Conservation (phyloP, 2,113 vertebrate genomes). For the Sciurus niger region DNA sequence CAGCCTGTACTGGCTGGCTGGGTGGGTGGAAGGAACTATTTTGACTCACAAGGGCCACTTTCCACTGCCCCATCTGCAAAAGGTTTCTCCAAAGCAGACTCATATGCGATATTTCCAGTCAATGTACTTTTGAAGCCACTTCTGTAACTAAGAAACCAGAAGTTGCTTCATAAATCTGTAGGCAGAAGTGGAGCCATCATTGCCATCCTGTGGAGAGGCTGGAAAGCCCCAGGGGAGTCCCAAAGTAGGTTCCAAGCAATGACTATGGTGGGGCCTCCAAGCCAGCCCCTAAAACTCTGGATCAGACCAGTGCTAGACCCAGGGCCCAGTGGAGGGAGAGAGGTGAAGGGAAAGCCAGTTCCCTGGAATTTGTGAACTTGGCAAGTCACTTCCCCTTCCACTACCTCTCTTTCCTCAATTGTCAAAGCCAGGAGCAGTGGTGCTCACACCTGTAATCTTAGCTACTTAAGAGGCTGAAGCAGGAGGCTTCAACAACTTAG, state of each 20-base stretch:
- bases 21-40: not conserved
- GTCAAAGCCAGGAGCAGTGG: not conserved
- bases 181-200: not conserved
- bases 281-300: not conserved
- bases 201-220: not conserved
- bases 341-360: not conserved
- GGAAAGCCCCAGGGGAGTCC: constrained; percentile 73
- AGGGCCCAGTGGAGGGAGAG: not conserved
- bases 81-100: not conserved
- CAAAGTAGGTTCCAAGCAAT: not conserved
- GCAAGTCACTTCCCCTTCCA: not conserved
- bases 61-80: not conserved
- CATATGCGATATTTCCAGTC: not conserved
- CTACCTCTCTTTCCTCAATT: not conserved
- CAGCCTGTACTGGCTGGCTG: not conserved
- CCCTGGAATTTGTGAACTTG: not conserved
- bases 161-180: not conserved
- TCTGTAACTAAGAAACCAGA: not conserved
- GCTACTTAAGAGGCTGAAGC: not conserved
- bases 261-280: no score
- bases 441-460: not conserved
- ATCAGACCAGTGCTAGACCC: not conserved
- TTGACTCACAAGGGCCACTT: not conserved
- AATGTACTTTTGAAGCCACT: not conserved
- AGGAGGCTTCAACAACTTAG: not conserved